Evolutionary conservation across 2,888 invertebrate species (phyloP).

Genomic region (Platynereis dumerilii): DNA sequence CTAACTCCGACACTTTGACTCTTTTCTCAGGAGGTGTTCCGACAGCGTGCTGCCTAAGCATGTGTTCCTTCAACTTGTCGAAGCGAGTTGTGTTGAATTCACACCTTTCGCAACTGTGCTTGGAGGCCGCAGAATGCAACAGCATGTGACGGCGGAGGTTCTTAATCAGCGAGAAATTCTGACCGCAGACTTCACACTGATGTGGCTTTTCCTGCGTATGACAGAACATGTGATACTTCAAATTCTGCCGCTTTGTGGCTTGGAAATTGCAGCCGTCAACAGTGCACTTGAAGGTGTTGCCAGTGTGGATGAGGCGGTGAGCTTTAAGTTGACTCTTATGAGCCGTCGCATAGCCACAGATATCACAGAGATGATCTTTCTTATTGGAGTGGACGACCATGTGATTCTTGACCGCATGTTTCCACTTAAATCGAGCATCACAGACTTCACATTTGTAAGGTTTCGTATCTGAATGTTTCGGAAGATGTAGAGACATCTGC

Average conservation of each 20-base stretch:
- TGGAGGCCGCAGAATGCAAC: conserved; percentile 51
- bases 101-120: conserved; percentile 64
- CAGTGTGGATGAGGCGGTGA: conserved; percentile 67
- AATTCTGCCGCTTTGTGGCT: conserved; percentile 67
- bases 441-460: conserved; percentile 68
- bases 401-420: conserved; percentile 67
- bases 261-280: conserved; percentile 33
- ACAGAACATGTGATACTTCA: conserved; percentile 68
- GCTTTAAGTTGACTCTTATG: conserved; percentile 68
- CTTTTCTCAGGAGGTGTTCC: conserved; percentile 50
- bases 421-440: conserved; percentile 69
- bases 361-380: conserved; percentile 69
- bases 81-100: conserved; percentile 66
- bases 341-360: conserved; percentile 69
- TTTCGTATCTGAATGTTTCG: conserved; percentile 68
- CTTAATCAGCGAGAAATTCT: conserved; percentile 68
- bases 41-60: conserved; percentile 58
- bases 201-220: conserved; percentile 69
- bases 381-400: conserved; percentile 66
- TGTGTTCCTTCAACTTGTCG: conserved; percentile 68
- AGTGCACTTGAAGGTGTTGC: conserved; percentile 66
- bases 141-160: conserved; percentile 65
- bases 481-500: conserved; percentile 66
- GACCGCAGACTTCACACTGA: conserved; percentile 69
- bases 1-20: conserved; percentile 37